Conservation (phyloP, 2,888 invertebrate species). For the Ischnus inquisitorius region DNA sequence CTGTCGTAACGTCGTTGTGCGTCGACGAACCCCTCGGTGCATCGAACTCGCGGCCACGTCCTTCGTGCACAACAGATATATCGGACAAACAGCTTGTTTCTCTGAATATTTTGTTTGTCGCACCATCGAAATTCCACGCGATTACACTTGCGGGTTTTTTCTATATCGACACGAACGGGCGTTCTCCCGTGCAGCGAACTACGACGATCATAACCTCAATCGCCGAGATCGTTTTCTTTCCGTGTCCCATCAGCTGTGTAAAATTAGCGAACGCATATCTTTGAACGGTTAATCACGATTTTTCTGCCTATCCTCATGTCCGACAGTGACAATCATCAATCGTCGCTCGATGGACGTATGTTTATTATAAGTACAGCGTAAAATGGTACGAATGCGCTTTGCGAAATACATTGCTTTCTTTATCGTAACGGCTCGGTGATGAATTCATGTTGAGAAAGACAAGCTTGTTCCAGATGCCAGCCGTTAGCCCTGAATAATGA, state of each 20-base stretch:
- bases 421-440: not conserved
- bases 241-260: not conserved
- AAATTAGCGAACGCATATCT: not conserved
- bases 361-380: slow-evolving; percentile 47
- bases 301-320: slow-evolving; percentile 18
- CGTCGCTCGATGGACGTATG: slow-evolving; percentile 47
- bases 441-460: not conserved
- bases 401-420: not conserved
- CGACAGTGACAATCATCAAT: slow-evolving; percentile 50
- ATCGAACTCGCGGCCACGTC: slow-evolving; percentile 56
- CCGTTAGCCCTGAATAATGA: not conserved
- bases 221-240: not conserved
- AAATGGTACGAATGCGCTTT: slow-evolving; percentile 59
- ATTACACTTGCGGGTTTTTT: not conserved
- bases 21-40: slow-evolving; percentile 39
- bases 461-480: not conserved
- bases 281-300: slow-evolving; percentile 1
- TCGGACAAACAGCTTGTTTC: slow-evolving; percentile 12
- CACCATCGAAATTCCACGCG: not conserved
- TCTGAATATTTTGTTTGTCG: not conserved
- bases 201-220: slow-evolving; percentile 16
- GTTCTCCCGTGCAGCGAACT: not conserved
- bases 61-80: slow-evolving; percentile 4
- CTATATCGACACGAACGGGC: not conserved
- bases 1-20: slow-evolving; percentile 32